Base-by-base conservation (phyloP, 2,113 vertebrate genomes). In the Gobiocypris rarus region DNA sequence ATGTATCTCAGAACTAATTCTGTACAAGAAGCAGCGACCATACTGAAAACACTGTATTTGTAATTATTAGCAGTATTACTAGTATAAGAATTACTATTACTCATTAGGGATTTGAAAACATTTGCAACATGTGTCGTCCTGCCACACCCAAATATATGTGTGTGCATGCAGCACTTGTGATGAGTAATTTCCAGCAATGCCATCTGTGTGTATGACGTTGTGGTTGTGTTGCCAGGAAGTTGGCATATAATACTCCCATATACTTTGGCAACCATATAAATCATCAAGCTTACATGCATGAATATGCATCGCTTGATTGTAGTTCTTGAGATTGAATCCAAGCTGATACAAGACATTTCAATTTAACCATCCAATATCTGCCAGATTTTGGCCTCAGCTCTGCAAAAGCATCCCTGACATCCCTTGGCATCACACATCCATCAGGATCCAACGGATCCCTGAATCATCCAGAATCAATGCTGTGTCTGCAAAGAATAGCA, bases 91-190 rank as follows among this genome's bases (percentile, higher is more conserved):
- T 73, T 3, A 48, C 70, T 26, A 26, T 73, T 73, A n/a, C 41
- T 48, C 38, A 45, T 45, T 58, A n/a, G 56, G 54, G 31, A 45
- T 61, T 9, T 28, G 8, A 43, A 63, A 9, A 19, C 14, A 26
- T 78, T 78, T 78, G 34, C 75, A 56, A 69, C 85, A 63, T 84
- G 58, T 76, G 76, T 78, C 15, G 11, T 48, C n/a, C n/a, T 45
- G 76, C 34, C 76, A 78, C 76, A 63, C 76, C 76, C 76, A 2
- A 43, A 24, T 43, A 78, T 78, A 59, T 78, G n/a, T 63, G n/a
- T 63, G 34, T 45, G 56, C n/a, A 45, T 58, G 76, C 75, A 75
- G 26, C 73, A 58, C 52, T 59, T 61, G 56, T 78, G 76, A 26
- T 78, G 76, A 78, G n/a, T 63, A 4, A 78, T 78, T 78, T 78